A percentile compares a stretch with the other conserved stretches of the same genome.
Conservation (phyloP, 2,888 invertebrate species). For the Caenorhabditis drosophilae region DNA sequence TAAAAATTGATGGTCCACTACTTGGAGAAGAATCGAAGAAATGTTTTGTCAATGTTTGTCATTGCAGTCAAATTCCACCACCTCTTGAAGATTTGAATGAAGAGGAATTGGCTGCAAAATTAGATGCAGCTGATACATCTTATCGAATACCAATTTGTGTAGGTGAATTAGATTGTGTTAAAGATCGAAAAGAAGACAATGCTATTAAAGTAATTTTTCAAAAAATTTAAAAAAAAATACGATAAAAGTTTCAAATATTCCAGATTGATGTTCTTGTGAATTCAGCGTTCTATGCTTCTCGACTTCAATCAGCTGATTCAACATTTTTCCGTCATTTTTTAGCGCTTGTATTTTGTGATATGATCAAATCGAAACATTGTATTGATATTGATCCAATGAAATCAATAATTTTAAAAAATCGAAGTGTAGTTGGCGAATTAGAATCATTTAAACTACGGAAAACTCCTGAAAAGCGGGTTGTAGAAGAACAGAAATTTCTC, state of each 20-base stretch:
- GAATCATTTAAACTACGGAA: slow-evolving; percentile 43
- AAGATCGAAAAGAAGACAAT: slow-evolving; percentile 50
- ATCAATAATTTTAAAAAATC: slow-evolving; percentile 50
- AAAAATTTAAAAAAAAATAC: neutral
- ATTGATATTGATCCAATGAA: slow-evolving; percentile 49
- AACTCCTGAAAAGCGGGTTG: slow-evolving; percentile 32
- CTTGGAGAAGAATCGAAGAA: slow-evolving; percentile 33
- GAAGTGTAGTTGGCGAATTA: slow-evolving; percentile 53
- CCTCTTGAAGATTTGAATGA: slow-evolving; percentile 43
- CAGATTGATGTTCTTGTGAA: slow-evolving; percentile 62
- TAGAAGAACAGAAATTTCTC: slow-evolving; percentile 15
- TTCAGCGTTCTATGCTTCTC: slow-evolving; percentile 53
- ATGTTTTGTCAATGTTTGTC: slow-evolving; percentile 61
- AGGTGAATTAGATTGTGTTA: slow-evolving; percentile 54
- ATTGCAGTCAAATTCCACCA: slow-evolving; percentile 48
- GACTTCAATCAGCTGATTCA: slow-evolving; percentile 33
- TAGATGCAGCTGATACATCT: slow-evolving; percentile 36
- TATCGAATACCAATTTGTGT: slow-evolving; percentile 52
- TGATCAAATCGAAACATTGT: slow-evolving; percentile 47
- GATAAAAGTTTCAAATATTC: neutral
- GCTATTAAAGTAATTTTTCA: slow-evolving; percentile 42
- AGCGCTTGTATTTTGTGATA: slow-evolving; percentile 44
- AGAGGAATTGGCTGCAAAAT: slow-evolving; percentile 46
- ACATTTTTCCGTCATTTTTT: slow-evolving; percentile 56
- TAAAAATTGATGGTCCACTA: slow-evolving; percentile 7